phyloP scores from a whole-genome alignment of 2,113 vertebrate genomes.

The Apteryx mantelli region DNA sequence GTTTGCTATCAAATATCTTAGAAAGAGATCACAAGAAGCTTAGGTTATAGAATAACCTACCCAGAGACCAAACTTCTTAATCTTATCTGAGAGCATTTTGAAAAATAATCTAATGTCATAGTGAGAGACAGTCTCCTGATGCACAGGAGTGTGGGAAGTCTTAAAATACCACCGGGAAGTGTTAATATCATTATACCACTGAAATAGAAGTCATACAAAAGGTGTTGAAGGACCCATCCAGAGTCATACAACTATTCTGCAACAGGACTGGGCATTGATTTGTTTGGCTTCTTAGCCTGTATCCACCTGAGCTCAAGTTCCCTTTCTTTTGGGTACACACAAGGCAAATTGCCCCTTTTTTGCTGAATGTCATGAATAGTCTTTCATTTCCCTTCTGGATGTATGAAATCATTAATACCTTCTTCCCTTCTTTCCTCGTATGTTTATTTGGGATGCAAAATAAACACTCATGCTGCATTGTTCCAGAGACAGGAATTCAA shows the following conservation, averaged over 20 bases:
- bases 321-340: rapidly evolving
- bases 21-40: background rate
- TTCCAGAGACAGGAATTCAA: background rate
- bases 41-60: background rate
- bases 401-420: background rate
- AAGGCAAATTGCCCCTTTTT: background rate
- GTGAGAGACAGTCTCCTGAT: background rate
- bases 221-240: background rate
- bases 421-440: background rate
- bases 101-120: background rate
- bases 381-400: background rate
- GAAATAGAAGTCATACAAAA: background rate
- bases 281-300: rapidly evolving
- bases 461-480: rapidly evolving
- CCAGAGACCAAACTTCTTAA: background rate
- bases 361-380: background rate
- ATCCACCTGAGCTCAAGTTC: background rate
- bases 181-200: background rate
- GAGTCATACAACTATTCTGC: background rate
- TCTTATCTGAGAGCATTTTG: background rate
- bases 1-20: background rate
- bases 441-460: background rate
- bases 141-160: no score
- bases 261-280: background rate
- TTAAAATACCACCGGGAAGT: background rate